Base-by-base conservation (phyloP, 2,888 invertebrate genomes). In the Troglohyphantes excavatus region DNA sequence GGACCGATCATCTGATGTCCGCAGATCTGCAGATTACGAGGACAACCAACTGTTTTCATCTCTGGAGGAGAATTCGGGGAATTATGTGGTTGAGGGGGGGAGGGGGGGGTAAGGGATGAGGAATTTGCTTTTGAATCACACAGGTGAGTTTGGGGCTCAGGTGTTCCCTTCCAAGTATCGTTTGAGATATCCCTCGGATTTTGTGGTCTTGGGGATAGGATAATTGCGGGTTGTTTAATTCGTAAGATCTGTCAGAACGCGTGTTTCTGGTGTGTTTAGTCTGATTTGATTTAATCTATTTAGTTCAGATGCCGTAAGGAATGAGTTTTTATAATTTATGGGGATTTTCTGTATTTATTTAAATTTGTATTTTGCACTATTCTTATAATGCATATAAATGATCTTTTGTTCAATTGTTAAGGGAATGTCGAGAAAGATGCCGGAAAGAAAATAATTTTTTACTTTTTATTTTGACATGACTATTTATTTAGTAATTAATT, bases 11-110 rank as follows among this genome's bases (percentile, higher is more conserved):
- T 67, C 76, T 61, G 76, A 89, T 83, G 89, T 88, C 89, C 89
- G 33, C 89, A 89, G 78, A 83, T 89, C 83, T 83, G 61, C 21
- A 89, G 89, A 89, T 89, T 83, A 83, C 89, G 76, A 81, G 83
- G 70, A 75, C 75, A 59, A 68, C 82, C 75, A 65, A 82, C 88
- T 75, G 88, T 88, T 82, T 82, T 87, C 79, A 78, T 78, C 78
- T 81, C 87, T 85, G 68, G 53, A 27, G 75, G 6, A 19, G 73
- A 65, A 53, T 75, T 75, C 75, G 53, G 43, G 19, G 61, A 78
- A 86, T 86, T 79, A 86, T 79, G 70, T 84, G 65, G 65, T 75
- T 39, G 53, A 9, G 65, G 46, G 2, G 76, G 19, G n/a, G 39
- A 19, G 67, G 68, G 70, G 27, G 70, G 27, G 43, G n/a, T n/a